Evolutionary conservation across 2,888 invertebrate genomes (phyloP).

Genomic region (Elmis aenea): DNA sequence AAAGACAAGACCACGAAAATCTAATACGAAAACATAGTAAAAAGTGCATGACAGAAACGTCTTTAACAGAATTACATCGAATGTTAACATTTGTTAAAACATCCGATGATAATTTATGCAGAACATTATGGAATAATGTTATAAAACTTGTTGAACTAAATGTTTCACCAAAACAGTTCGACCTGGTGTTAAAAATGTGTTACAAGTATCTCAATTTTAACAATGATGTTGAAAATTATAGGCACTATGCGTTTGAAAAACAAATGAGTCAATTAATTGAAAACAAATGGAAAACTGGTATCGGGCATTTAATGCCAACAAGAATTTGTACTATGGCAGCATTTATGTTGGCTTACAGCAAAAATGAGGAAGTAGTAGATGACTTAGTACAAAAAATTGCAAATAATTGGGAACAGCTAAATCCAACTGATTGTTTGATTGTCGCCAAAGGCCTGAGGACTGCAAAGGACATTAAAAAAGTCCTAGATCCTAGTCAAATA

Average conservation of each 20-base stretch:
- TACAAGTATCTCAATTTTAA: slow-evolving; percentile 54
- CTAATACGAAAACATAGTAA: slow-evolving; percentile 38
- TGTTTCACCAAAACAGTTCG: slow-evolving; percentile 30
- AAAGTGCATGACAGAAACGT: slow-evolving; percentile 33
- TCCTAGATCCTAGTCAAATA: too few species aligned
- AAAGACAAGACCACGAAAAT: slow-evolving; percentile 42
- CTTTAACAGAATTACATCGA: slow-evolving; percentile 44
- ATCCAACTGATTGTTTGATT: slow-evolving; percentile 42
- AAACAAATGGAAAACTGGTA: slow-evolving; percentile 37
- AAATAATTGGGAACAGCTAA: slow-evolving; percentile 44
- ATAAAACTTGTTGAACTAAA: slow-evolving; percentile 37
- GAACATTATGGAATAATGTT: slow-evolving; percentile 48
- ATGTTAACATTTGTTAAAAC: slow-evolving; percentile 49
- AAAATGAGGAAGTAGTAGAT: slow-evolving; percentile 36
- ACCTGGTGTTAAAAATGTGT: slow-evolving; percentile 42
- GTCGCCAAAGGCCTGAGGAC: slow-evolving; percentile 48
- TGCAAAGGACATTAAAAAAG: slow-evolving; percentile 25
- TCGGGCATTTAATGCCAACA: slow-evolving; percentile 41
- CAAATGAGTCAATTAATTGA: slow-evolving; percentile 42
- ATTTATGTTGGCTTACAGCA: slow-evolving; percentile 49
- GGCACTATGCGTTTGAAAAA: slow-evolving; percentile 48
- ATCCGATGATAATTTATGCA: slow-evolving; percentile 45
- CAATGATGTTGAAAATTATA: slow-evolving; percentile 50
- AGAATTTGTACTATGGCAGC: slow-evolving; percentile 44
- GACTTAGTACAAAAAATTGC: slow-evolving; percentile 42